phyloP scores from a whole-genome alignment of 2,888 invertebrate genomes.

The Hypsopygia costalis region DNA sequence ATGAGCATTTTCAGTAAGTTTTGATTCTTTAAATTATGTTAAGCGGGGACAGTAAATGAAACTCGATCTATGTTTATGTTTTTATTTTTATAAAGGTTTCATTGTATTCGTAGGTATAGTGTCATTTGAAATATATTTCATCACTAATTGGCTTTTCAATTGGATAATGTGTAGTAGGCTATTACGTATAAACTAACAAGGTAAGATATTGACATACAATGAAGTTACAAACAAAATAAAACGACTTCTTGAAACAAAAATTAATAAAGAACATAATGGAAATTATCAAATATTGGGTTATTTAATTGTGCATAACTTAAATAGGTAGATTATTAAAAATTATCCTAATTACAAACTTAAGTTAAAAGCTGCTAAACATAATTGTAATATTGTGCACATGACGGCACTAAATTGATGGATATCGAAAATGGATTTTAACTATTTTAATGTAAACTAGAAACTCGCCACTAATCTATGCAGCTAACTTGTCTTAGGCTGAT shows the following conservation, averaged over 20 bases:
- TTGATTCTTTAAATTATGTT: too few relatives aligned
- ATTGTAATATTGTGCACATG: constrained; percentile 42
- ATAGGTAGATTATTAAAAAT: constrained; percentile 56
- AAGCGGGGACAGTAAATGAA: constrained; percentile 32
- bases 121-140: constrained; percentile 72
- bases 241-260: constrained; percentile 28
- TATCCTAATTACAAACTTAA: constrained; percentile 60
- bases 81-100: constrained; percentile 76
- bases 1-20: too few relatives aligned
- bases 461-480: neutral
- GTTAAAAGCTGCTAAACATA: constrained; percentile 70
- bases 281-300: constrained; percentile 56
- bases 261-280: constrained; percentile 41
- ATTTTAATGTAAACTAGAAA: constrained; percentile 18
- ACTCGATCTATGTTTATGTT: constrained; percentile 44
- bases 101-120: constrained; percentile 75
- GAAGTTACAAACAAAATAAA: constrained; percentile 34
- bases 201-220: constrained; percentile 39
- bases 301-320: constrained; percentile 68
- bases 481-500: neutral
- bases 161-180: constrained; percentile 77
- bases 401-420: constrained; percentile 38
- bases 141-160: constrained; percentile 62
- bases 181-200: constrained; percentile 60
- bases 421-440: constrained; percentile 48